Evolutionary conservation across 1,140 invertebrate genomes (phyloP).

Genomic region (Zaprionus inermis): DNA sequence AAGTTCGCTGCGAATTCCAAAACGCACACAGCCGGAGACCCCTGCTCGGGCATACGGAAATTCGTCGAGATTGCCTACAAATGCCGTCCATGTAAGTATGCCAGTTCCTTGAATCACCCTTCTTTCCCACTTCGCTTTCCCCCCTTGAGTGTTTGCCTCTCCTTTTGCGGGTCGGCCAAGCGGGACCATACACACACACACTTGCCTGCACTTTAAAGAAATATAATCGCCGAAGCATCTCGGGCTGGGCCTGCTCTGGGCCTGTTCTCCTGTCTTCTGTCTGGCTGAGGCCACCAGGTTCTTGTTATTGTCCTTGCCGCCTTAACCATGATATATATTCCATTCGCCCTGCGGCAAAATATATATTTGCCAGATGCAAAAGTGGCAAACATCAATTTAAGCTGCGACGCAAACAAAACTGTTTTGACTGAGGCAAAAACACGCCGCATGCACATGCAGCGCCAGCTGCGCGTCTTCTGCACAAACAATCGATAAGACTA

Average conservation of each 20-base stretch:
- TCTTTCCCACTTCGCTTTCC: neutral
- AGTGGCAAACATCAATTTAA: conserved; percentile 68
- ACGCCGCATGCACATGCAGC: conserved; percentile 17
- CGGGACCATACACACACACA: conserved; percentile 17
- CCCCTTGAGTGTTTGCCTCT: neutral
- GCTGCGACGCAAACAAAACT: conserved; percentile 59
- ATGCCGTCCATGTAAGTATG: conserved; percentile 95
- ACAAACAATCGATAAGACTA: conserved; percentile 1
- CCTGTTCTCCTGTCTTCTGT: neutral
- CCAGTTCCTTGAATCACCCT: conserved; percentile 13
- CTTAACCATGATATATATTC: conserved; percentile 60
- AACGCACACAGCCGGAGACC: conserved; percentile 90
- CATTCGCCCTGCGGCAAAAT: conserved; percentile 56
- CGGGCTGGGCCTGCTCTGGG: neutral
- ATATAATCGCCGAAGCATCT: conserved; percentile 41
- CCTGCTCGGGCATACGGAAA: conserved; percentile 93
- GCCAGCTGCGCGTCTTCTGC: conserved; percentile 15
- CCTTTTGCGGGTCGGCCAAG: conserved; percentile 36
- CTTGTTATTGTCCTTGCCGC: conserved; percentile 41
- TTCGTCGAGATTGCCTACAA: conserved; percentile 97
- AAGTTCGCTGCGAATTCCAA: conserved; percentile 92
- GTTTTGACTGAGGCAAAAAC: conserved; percentile 41
- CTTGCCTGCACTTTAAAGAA: conserved; percentile 29
- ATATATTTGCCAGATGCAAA: conserved; percentile 63
- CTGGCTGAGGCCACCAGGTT: conserved; percentile 8